A percentile compares a stretch with the other conserved stretches of the same genome.
These are phyloP conservation scores for Oligia strigilis DNA, from an alignment of 2,888 invertebrate genomes.

Conservation along the genomic window DNA sequence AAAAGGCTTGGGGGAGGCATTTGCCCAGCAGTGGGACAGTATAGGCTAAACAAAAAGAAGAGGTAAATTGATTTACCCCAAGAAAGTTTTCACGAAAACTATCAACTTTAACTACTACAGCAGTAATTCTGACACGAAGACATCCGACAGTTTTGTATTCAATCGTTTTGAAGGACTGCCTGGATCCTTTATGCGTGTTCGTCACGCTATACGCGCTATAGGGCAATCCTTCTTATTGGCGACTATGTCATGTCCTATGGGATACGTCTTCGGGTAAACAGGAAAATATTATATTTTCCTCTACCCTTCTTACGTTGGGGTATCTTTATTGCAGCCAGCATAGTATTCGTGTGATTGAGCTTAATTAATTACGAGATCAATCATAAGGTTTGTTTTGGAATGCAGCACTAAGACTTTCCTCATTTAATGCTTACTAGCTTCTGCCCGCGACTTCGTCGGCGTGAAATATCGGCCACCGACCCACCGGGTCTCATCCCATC, in stretches of 20 bases:
- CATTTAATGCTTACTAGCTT: not conserved
- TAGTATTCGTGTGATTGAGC: slow-evolving; percentile 24
- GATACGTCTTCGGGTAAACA: slow-evolving; percentile 48
- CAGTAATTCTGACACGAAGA: not conserved
- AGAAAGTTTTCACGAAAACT: not conserved
- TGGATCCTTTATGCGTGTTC: slow-evolving; percentile 28
- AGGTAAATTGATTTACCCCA: not conserved
- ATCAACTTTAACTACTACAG: slow-evolving; percentile 7
- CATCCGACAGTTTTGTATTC: slow-evolving; percentile 31
- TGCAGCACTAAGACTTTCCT: not conserved
- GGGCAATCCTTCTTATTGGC: slow-evolving; percentile 29
- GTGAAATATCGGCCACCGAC: too few relatives aligned
- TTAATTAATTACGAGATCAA: slow-evolving; percentile 47
- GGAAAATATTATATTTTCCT: slow-evolving; percentile 57
- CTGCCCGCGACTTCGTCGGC: too few relatives aligned
- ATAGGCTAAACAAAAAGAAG: too few relatives aligned
- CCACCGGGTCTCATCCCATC: too few relatives aligned
- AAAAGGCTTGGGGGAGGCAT: too few relatives aligned
- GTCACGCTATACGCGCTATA: slow-evolving; percentile 56
- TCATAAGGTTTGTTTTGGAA: slow-evolving; percentile 7
- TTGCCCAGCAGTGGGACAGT: too few relatives aligned
- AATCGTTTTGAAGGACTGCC: slow-evolving; percentile 35
- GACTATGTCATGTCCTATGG: slow-evolving; percentile 11
- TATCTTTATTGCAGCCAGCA: slow-evolving; percentile 36
- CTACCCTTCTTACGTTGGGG: slow-evolving; percentile 37